These are phyloP conservation scores for Volucella zonaria DNA, from an alignment of 2,888 invertebrate genomes.

Conservation along the genomic window DNA sequence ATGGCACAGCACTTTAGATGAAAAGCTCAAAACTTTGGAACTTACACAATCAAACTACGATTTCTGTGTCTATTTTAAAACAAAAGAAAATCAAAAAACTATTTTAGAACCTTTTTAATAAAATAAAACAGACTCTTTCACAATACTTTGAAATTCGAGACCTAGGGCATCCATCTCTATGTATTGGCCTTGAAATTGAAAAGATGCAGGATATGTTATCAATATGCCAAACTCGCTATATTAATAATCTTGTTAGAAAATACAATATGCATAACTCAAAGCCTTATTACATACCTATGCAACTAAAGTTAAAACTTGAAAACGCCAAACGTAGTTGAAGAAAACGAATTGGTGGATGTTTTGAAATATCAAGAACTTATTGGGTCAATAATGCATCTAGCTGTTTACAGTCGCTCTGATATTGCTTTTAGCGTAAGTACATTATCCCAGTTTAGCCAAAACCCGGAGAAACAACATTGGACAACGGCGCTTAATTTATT, in stretches of 20 bases:
- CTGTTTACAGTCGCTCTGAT: no score
- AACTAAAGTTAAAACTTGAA: no score
- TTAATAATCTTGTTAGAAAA: background rate
- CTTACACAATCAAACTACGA: slow-evolving; percentile 31
- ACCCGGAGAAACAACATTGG: no score
- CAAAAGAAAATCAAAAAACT: background rate
- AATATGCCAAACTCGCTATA: slow-evolving; percentile 21
- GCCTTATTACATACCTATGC: no score
- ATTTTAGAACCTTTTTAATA: background rate
- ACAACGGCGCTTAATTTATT: no score
- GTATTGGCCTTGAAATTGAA: slow-evolving; percentile 14
- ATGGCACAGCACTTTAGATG: slow-evolving; percentile 24
- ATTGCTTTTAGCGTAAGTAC: no score
- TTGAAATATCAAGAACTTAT: no score
- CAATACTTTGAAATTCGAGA: slow-evolving; percentile 13
- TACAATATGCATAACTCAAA: no score
- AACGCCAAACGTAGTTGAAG: no score
- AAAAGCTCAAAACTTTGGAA: slow-evolving; percentile 6
- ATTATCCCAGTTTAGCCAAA: no score
- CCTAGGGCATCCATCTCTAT: slow-evolving; percentile 20
- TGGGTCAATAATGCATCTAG: no score
- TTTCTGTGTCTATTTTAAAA: slow-evolving; percentile 27
- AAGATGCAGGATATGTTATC: slow-evolving; percentile 3
- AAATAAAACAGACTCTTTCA: slow-evolving; percentile 10
- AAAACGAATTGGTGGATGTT: no score